These are phyloP conservation scores for Agapornis canus DNA, from an alignment of 2,797 vertebrate genomes.

Conservation along the genomic window DNA sequence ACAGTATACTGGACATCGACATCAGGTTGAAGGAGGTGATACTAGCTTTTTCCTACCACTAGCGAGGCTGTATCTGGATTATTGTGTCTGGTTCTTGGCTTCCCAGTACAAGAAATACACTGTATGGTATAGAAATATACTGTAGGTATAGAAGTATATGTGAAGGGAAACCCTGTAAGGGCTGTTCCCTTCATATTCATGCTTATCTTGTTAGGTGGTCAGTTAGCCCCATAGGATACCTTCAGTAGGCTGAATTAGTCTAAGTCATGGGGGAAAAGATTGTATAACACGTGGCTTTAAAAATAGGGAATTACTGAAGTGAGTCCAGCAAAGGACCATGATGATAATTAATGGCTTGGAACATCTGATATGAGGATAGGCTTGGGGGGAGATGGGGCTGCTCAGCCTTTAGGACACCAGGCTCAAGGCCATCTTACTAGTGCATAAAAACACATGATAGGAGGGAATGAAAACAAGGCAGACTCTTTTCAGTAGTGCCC, in stretches of 20 bases:
- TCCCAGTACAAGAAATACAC: background rate
- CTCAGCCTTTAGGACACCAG: background rate
- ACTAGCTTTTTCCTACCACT: background rate
- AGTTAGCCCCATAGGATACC: background rate
- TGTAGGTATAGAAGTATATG: no score
- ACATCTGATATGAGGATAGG: background rate
- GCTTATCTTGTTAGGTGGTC: background rate
- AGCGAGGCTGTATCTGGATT: background rate
- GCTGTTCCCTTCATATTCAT: background rate
- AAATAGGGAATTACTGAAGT: background rate
- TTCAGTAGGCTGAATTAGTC: background rate
- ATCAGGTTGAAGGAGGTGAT: background rate
- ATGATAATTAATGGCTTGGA: background rate
- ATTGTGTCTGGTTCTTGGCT: background rate
- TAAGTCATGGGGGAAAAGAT: background rate
- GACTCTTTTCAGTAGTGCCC: background rate
- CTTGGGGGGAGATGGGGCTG: background rate
- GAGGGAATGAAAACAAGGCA: background rate
- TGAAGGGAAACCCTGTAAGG: background rate
- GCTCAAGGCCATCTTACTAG: background rate
- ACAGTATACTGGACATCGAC: fast-evolving
- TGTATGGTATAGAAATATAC: no score
- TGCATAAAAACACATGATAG: background rate
- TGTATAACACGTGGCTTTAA: background rate
- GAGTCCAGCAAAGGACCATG: background rate